Percentiles rank a stretch among this genome's conserved stretches.
phyloP scores from a whole-genome alignment of 2,113 vertebrate species.

The Jacana jacana region DNA sequence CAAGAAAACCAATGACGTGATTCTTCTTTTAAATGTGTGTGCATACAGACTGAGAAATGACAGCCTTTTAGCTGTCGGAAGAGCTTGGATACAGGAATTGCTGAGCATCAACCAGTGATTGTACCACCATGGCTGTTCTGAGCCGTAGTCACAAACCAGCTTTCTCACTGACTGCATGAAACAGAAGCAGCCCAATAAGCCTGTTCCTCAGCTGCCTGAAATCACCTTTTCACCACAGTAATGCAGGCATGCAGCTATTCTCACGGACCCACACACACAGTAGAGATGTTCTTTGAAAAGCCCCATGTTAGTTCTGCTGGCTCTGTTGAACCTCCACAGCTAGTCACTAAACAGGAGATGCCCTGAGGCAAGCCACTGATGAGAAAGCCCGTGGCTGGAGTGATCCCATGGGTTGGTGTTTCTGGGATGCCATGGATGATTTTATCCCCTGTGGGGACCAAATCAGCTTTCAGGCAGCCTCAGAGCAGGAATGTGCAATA shows the following conservation, averaged over 20 bases:
- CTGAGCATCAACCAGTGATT: neutral
- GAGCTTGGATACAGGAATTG: neutral
- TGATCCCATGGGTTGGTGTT: neutral
- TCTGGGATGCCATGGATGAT: rapidly evolving
- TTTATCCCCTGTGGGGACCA: neutral
- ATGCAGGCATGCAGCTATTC: neutral
- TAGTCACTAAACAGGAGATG: neutral
- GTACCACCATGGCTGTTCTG: neutral
- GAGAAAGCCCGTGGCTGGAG: rapidly evolving
- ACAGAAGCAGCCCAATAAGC: neutral
- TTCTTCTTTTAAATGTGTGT: neutral
- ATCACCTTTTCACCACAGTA: neutral
- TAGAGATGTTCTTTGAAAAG: neutral
- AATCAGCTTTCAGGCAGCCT: neutral
- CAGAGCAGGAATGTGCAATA: neutral
- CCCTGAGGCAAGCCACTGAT: neutral
- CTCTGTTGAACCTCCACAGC: neutral
- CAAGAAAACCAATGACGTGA: neutral
- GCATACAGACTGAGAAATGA: neutral
- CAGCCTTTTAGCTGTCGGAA: neutral
- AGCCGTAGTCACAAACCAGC: neutral
- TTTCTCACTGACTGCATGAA: neutral
- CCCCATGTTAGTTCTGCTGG: neutral
- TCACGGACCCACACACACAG: neutral
- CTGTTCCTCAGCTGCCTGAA: neutral